Percentiles rank a stretch among this genome's conserved stretches.
phyloP scores from a whole-genome alignment of 2,797 vertebrate genomes.

The Sebastes aleutianus region DNA sequence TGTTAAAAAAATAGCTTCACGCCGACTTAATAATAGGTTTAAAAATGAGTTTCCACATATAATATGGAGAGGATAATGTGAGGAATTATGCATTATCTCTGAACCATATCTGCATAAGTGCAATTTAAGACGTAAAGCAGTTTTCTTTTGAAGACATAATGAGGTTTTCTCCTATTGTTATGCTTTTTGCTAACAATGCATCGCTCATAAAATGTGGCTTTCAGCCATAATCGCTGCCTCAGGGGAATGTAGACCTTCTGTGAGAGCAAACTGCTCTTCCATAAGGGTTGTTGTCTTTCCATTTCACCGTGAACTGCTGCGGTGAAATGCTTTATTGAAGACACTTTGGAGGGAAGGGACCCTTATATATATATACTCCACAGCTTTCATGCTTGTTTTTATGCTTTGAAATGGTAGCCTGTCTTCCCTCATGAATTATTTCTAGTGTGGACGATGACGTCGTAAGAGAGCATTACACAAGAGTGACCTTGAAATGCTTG shows the following conservation, averaged over 20 bases:
- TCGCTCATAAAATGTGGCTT: conserved; percentile 15
- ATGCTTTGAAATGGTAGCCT: conserved; percentile 4
- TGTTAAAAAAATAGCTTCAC: background rate
- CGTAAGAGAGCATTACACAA: conserved; percentile 26
- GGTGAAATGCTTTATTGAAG: conserved; percentile 19
- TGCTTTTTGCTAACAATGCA: conserved; percentile 17
- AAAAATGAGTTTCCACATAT: background rate
- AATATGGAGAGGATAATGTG: background rate
- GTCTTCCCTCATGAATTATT: conserved; percentile 41
- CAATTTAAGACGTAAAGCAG: background rate
- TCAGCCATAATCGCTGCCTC: conserved; percentile 10
- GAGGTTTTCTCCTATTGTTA: background rate
- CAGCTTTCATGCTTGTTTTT: conserved; percentile 2
- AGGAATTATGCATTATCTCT: background rate
- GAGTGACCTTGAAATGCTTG: conserved; percentile 50
- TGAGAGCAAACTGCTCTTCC: conserved; percentile 3
- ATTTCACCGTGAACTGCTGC: conserved; percentile 10
- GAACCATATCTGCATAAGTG: background rate
- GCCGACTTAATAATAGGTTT: background rate
- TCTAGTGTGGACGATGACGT: conserved; percentile 3
- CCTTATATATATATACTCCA: background rate
- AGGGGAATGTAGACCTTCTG: conserved; percentile 4
- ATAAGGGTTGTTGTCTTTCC: conserved; percentile 28
- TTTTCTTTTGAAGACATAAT: conserved; percentile 1
- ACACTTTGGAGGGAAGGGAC: background rate